A percentile compares a stretch with the other conserved stretches of the same genome.
These are phyloP conservation scores for Mustela lutreola DNA, from an alignment of 2,113 vertebrate genomes.

Conservation along the genomic window DNA sequence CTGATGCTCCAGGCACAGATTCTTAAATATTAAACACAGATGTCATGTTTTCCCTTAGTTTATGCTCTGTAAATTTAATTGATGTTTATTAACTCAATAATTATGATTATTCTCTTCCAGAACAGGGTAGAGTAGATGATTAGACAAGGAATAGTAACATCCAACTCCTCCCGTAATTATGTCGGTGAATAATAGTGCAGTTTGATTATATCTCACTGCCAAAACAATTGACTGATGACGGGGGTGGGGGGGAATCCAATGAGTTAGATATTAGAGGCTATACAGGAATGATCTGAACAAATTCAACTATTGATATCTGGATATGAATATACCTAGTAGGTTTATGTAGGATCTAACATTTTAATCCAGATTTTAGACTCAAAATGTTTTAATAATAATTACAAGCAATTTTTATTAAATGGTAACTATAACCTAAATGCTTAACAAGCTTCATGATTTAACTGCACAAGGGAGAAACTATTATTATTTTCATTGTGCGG, in stretches of 20 bases:
- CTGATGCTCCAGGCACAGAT: not conserved
- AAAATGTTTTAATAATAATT: not conserved
- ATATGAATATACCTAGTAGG: not conserved
- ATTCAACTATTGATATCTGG: not conserved
- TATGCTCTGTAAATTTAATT: not conserved
- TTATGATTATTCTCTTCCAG: not conserved
- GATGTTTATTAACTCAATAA: not conserved
- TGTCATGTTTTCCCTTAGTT: not conserved
- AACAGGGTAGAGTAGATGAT: not conserved
- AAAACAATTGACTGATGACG: not conserved
- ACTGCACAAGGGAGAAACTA: not conserved
- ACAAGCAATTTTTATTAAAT: not conserved
- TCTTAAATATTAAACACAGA: not conserved
- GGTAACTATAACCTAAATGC: not conserved
- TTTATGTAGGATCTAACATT: not conserved
- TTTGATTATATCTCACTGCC: not conserved
- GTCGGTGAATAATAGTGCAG: not conserved
- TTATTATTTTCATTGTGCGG: not conserved
- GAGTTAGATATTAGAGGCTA: not conserved
- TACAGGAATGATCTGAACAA: not conserved
- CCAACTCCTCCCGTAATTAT: not conserved
- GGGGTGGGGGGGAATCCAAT: not conserved
- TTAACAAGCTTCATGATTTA: not conserved
- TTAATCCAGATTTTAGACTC: constrained; percentile 2
- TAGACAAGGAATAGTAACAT: not conserved